Evolutionary conservation across 2,888 invertebrate genomes (phyloP), one percentile per base, ranked within the genome.

Genomic region (Napeogenes inachia): DNA sequence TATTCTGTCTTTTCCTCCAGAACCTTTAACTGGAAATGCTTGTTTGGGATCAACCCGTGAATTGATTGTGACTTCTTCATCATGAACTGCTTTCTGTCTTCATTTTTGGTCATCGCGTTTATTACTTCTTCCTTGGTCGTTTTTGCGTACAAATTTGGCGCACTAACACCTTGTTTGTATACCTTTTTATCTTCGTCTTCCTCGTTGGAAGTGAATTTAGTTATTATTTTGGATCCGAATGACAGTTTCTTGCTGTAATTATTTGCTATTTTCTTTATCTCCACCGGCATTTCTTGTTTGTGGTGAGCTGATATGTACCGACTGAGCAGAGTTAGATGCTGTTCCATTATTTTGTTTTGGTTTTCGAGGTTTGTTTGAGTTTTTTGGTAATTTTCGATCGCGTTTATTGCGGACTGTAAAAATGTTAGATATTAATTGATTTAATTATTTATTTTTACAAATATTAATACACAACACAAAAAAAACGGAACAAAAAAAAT

Each of bases 211-310:
- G 81, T 71, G 75, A 85, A 87, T 73, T 89, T 90, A 5, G 86
- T 78, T 73, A 89, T 71, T 21, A 88, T 84, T 70, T 89, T 91
- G 2, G 82, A 94, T 75, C 81, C 75, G 68, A 90, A 90, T 0
- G 88, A 80, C 4, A 80, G 33, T 42, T 80, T 84, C 62, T 89
- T 90, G 68, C 73, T 77, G 74, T 89, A 82, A n/a, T 93, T 94
- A 38, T 94, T 93, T 0, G 96, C 89, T 54, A 96, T 94, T 68
- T 95, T 91, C 58, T 95, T 92, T 4, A 96, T 93, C 64, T 96
- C 96, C 0, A 92, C 87, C 0, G 96, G 95, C 56, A 95, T 85
- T 57, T 96, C 95, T 50, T 92, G 89, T 59, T 93, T 92, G 32
- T 94, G 92, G 59, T 96, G 78, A 4, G 92, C 92, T 5, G 93